These are phyloP conservation scores for Herpetotheres cachinnans DNA, from an alignment of 2,113 vertebrate species.

Conservation along the genomic window DNA sequence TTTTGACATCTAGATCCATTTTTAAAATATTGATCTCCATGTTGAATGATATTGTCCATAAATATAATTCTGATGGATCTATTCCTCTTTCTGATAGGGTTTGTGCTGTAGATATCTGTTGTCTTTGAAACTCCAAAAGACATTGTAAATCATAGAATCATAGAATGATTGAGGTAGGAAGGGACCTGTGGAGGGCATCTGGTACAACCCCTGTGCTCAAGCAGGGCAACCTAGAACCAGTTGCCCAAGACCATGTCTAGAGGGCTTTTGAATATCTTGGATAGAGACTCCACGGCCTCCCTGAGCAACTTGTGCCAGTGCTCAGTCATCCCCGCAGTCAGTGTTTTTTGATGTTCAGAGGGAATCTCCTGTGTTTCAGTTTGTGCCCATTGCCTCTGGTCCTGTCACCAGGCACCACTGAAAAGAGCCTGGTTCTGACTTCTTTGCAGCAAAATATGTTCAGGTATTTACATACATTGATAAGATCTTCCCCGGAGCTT, in stretches of 20 bases:
- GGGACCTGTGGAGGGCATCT: neutral
- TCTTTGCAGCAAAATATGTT: neutral
- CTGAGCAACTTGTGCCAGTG: neutral
- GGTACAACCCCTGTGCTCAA: neutral
- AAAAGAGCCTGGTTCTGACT: neutral
- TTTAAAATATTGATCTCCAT: neutral
- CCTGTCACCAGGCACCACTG: neutral
- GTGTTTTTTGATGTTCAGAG: neutral
- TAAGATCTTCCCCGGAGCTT: neutral
- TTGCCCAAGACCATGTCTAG: neutral
- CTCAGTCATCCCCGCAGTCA: neutral
- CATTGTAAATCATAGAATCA: neutral
- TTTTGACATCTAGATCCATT: neutral
- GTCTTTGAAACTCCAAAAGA: neutral
- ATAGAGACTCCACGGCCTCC: neutral
- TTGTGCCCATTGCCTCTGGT: accelerated
- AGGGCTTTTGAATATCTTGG: neutral
- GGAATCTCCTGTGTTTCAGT: neutral
- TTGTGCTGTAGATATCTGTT: neutral
- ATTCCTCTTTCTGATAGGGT: neutral
- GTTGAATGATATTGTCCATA: neutral
- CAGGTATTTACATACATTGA: neutral
- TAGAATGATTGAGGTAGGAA: accelerated
- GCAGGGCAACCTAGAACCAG: neutral
- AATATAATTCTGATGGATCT: neutral